Percentiles rank a stretch among this genome's conserved stretches.
phyloP scores from a whole-genome alignment of 2,113 vertebrate species.

The Tupaia chinensis region DNA sequence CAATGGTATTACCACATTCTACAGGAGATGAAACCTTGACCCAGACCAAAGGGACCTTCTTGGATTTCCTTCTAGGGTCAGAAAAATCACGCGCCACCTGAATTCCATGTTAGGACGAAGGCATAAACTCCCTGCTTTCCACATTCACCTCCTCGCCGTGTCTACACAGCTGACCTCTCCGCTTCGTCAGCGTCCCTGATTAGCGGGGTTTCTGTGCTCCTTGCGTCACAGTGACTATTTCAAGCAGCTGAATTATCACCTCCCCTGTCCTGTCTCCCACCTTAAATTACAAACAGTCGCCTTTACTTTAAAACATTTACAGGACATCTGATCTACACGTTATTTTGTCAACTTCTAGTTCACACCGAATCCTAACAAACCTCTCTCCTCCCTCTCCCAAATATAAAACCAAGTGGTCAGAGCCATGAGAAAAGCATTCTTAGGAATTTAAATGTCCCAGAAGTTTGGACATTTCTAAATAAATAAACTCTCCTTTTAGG shows the following conservation, averaged over 20 bases:
- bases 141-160: neutral
- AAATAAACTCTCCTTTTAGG: neutral
- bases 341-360: constrained; percentile 34
- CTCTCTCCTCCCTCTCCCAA: neutral
- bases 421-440: neutral
- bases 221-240: constrained; percentile 14
- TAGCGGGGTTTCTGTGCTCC: constrained; percentile 11
- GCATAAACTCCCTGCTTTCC: no score
- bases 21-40: neutral
- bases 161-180: neutral
- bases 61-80: neutral
- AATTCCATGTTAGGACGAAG: neutral
- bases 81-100: neutral
- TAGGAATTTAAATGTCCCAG: neutral
- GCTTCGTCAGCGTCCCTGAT: neutral
- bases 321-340: constrained; percentile 10
- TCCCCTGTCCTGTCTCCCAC: constrained; percentile 64
- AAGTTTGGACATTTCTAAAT: neutral
- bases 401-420: neutral
- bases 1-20: neutral
- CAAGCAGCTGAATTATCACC: constrained; percentile 39
- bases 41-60: neutral
- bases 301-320: constrained; percentile 49
- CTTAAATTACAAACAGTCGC: constrained; percentile 42
- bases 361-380: neutral